Conservation (phyloP, 1,140 invertebrate species). For the Marisa cornuarietis region DNA sequence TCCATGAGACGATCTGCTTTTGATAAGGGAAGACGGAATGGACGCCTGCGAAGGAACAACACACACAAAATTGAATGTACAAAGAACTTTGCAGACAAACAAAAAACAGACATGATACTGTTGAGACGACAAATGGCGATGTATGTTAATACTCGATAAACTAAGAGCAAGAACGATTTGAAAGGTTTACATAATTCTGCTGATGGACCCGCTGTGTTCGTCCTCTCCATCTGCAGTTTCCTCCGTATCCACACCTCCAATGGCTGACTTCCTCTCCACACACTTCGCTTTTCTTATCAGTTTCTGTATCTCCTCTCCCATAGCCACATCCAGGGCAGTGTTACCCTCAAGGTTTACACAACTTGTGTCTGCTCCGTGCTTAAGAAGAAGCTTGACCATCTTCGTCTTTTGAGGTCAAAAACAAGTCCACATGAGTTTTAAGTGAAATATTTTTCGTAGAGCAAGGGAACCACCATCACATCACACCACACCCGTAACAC, state of each 20-base stretch:
- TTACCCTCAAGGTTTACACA: constrained; percentile 29
- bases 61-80: neutral
- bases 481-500: too few species aligned
- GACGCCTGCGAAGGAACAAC: constrained; percentile 1
- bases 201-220: constrained; percentile 21
- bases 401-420: constrained; percentile 36
- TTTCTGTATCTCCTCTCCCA: constrained; percentile 40
- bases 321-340: constrained; percentile 40
- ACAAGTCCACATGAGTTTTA: too few species aligned
- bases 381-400: constrained; percentile 45
- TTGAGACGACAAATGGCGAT: too few species aligned
- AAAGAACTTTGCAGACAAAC: too few species aligned
- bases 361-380: constrained; percentile 43
- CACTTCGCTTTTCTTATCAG: constrained; percentile 41
- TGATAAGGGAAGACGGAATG: constrained; percentile 13
- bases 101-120: too few species aligned
- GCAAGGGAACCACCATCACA: too few species aligned
- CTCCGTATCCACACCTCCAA: constrained; percentile 1
- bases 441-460: too few species aligned
- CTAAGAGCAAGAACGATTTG: neutral
- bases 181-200: constrained; percentile 49
- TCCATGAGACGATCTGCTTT: constrained; percentile 26
- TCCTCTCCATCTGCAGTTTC: constrained; percentile 33
- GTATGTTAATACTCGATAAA: neutral
- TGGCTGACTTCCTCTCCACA: constrained; percentile 10